Evolutionary conservation across 2,797 vertebrate species (phyloP), one percentile per base, ranked within the genome.

Genomic region (Typhlichthys subterraneus): DNA sequence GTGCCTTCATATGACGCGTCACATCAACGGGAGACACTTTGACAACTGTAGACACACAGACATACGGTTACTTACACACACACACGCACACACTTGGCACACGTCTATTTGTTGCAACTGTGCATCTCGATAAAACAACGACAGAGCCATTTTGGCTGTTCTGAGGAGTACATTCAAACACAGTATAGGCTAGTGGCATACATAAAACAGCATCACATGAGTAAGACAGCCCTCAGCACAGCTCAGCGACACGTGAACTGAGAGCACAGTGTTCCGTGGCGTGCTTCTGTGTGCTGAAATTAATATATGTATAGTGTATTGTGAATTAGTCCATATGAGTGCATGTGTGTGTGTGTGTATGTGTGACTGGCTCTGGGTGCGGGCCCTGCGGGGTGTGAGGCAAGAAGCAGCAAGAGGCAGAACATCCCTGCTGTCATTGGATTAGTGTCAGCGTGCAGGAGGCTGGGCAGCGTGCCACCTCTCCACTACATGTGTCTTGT

Each of bases 381-480:
- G 29, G 85, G 76, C 86, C 81, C 88, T 86, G 89, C 81, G 90
- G 88, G 83, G 86, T 87, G 86, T 88, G 87, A 90, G 86, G 89
- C 89, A 90, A 89, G 88, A 88, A 87, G 84, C 88, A 88, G 89
- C 86, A 89, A 91, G 89, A 90, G 82, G 85, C 85, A 87, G 72
- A 87, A 90, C 87, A 89, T 89, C 85, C 84, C 81, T n/a, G 61
- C 84, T 84, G 85, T 82, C 79, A 79, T 88, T 85, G 87, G 90
- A 90, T 91, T 90, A 90, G 84, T 88, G 88, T 91, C 88, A 91
- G 79, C 77, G 67, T 79, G 83, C 82, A 84, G 83, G 82, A 89
- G 87, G 85, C 79, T 71, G 46, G 72, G 73, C 78, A 61, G 55
- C 57, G 50, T 57, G 33, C 55, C 7, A 38, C 48, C 61, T 14